A percentile compares a stretch with the other conserved stretches of the same genome.
Evolutionary conservation across 2,888 invertebrate genomes (phyloP).

Genomic region (Orthonevra nobilis): DNA sequence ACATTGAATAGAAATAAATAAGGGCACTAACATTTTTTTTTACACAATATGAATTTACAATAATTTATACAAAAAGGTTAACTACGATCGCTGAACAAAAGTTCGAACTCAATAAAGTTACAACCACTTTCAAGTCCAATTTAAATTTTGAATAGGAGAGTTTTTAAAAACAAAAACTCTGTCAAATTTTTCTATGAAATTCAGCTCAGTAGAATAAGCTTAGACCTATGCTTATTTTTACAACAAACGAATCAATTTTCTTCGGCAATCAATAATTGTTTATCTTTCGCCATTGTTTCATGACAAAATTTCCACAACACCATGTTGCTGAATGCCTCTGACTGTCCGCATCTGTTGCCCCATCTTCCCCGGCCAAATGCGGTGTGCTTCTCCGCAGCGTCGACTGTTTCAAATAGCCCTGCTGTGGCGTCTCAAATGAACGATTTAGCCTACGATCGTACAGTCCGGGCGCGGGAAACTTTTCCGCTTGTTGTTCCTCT

Average conservation of each 20-base stretch:
- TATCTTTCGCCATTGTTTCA: constrained; percentile 88
- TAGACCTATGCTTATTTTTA: neutral
- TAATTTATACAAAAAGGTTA: constrained; percentile 4
- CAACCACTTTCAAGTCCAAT: constrained; percentile 34
- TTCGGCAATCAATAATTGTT: constrained; percentile 84
- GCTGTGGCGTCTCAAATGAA: constrained; percentile 79
- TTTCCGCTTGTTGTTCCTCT: constrained; percentile 67
- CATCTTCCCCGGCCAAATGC: constrained; percentile 74
- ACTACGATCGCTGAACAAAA: constrained; percentile 34
- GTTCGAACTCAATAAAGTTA: constrained; percentile 28
- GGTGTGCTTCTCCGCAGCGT: constrained; percentile 79
- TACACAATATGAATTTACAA: constrained; percentile 27
- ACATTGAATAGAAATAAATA: constrained; percentile 19
- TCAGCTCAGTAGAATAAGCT: constrained; percentile 53
- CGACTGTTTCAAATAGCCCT: constrained; percentile 76
- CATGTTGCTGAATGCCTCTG: constrained; percentile 81
- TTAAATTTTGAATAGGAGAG: too few species aligned
- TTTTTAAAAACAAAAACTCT: neutral
- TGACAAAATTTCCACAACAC: constrained; percentile 90
- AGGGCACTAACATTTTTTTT: constrained; percentile 23
- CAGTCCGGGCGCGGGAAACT: constrained; percentile 75
- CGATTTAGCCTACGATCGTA: constrained; percentile 79
- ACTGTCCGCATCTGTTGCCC: constrained; percentile 70
- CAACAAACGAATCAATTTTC: constrained; percentile 52
- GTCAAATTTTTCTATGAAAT: constrained; percentile 29